Evolutionary conservation across 2,797 vertebrate genomes (phyloP).

Genomic region (Chaetophractus vellerosus): DNA sequence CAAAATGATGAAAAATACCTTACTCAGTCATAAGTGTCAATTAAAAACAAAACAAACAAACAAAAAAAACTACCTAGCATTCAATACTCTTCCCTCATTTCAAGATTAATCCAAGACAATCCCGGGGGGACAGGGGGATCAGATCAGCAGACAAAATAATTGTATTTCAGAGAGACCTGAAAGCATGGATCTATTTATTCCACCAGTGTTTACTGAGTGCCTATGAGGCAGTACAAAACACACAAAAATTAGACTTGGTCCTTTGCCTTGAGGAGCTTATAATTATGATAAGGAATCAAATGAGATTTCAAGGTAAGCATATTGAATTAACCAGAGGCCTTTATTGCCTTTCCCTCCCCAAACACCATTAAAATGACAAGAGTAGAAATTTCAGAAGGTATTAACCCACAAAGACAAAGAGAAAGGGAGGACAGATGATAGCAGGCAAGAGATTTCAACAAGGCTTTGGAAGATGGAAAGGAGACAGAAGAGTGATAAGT

Average conservation of each 20-base stretch:
- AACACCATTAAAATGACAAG: not conserved
- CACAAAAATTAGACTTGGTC: not conserved
- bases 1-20: not conserved
- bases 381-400: not conserved
- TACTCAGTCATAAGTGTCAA: not conserved
- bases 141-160: conserved; percentile 27
- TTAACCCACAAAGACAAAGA: not conserved
- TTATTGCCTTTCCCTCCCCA: not conserved
- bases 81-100: not conserved
- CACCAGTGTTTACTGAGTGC: not conserved
- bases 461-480: not conserved
- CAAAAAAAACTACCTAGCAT: not conserved
- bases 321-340: not conserved
- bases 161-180: conserved; percentile 1
- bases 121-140: not conserved
- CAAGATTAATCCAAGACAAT: not conserved
- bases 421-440: not conserved
- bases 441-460: not conserved
- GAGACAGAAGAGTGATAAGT: not conserved
- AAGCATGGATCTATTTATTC: not conserved
- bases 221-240: not conserved
- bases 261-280: not conserved
- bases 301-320: not conserved
- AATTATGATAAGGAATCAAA: not conserved
- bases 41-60: not conserved